These are phyloP conservation scores for Leguminivora glycinivorella DNA, from an alignment of 1,140 invertebrate genomes.

Conservation along the genomic window DNA sequence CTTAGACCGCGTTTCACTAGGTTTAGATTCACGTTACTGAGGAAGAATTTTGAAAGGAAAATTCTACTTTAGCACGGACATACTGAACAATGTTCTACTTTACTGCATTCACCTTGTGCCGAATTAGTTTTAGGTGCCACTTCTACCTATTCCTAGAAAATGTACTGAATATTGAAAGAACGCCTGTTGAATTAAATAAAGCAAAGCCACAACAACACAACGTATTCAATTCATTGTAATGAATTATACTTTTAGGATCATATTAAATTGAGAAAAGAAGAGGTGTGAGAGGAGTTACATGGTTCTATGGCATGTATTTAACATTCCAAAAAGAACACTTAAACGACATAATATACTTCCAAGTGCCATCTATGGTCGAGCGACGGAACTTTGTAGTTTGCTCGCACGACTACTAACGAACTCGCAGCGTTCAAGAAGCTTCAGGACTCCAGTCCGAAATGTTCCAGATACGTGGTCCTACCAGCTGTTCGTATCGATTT, in stretches of 20 bases:
- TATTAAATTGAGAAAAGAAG: not conserved
- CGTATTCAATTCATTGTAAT: not conserved
- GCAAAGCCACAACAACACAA: not conserved
- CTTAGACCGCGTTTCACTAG: not conserved
- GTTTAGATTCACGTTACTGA: not conserved
- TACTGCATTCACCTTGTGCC: not conserved
- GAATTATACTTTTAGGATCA: not conserved
- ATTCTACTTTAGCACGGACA: not conserved
- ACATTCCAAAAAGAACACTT: not conserved
- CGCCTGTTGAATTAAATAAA: not conserved
- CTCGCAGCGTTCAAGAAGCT: not conserved
- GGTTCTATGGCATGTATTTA: not conserved
- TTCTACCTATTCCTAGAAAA: too few species aligned
- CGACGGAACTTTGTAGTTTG: not conserved
- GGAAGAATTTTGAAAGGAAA: not conserved
- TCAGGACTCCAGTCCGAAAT: not conserved
- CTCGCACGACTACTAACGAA: not conserved
- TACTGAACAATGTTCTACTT: not conserved
- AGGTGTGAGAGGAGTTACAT: not conserved
- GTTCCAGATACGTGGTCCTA: not conserved
- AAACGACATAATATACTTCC: not conserved
- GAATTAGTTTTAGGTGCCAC: not conserved
- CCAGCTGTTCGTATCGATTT: conserved; percentile 71
- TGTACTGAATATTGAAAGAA: too few species aligned
- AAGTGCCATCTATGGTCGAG: not conserved